Percentiles rank a stretch among this genome's conserved stretches.
These are phyloP conservation scores for Ophion ellenae DNA, from an alignment of 2,888 invertebrate genomes.

Conservation along the genomic window DNA sequence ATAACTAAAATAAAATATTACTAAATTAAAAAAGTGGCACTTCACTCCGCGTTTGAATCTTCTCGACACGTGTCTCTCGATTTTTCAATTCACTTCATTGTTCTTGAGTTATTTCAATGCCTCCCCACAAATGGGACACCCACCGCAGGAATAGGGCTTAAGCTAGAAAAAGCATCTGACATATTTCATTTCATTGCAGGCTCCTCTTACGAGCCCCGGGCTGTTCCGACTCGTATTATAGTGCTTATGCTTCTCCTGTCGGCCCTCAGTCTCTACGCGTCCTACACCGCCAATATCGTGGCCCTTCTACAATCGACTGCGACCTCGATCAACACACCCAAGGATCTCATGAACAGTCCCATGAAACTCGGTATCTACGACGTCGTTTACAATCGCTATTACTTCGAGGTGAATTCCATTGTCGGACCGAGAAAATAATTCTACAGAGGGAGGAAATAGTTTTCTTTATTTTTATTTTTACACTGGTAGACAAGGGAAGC, in stretches of 20 bases:
- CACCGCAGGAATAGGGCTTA: too few species aligned
- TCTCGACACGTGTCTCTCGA: too few species aligned
- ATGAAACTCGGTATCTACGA: conserved; percentile 89
- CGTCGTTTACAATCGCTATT: conserved; percentile 88
- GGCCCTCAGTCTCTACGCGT: conserved; percentile 89
- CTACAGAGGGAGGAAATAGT: neutral
- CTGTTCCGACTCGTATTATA: conserved; percentile 85
- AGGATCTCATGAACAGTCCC: conserved; percentile 88
- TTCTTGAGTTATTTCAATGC: too few species aligned
- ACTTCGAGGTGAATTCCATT: conserved; percentile 86
- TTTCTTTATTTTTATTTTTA: neutral
- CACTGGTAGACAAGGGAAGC: too few species aligned
- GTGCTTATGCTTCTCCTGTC: conserved; percentile 87
- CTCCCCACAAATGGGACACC: too few species aligned
- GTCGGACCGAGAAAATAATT: neutral
- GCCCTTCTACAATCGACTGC: conserved; percentile 90
- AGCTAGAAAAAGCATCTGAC: neutral
- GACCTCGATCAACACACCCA: conserved; percentile 87
- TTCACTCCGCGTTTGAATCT: too few species aligned
- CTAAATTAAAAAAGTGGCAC: too few species aligned
- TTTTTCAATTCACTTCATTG: too few species aligned
- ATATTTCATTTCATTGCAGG: conserved; percentile 71
- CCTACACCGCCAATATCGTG: conserved; percentile 91
- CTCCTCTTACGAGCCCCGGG: conserved; percentile 80
- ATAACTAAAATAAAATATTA: too few species aligned